Conservation (phyloP, 2,113 vertebrate species). For the Festucalex cinctus region DNA sequence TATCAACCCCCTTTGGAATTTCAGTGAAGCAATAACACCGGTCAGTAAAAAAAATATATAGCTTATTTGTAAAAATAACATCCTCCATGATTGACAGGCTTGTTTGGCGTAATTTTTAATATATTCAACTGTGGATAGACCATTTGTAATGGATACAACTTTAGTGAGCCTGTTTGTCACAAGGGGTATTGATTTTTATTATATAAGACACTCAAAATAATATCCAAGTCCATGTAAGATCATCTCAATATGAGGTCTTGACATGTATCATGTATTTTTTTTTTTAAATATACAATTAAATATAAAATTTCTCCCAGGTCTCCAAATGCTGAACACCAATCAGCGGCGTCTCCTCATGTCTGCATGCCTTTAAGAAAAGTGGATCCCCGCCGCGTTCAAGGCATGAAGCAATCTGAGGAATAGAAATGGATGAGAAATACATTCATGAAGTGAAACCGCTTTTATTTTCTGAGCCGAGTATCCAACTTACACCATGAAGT, state of each 20-base stretch:
- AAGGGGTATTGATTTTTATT: background rate
- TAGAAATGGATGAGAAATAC: background rate
- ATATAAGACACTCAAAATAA: background rate
- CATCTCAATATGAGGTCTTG: conserved; percentile 59
- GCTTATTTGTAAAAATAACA: too few relatives aligned
- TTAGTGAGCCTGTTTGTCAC: too few relatives aligned
- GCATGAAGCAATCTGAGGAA: conserved; percentile 85
- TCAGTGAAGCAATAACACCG: too few relatives aligned
- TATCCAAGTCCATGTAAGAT: background rate
- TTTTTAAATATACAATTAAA: background rate
- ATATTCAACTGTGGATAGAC: too few relatives aligned
- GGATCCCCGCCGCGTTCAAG: conserved; percentile 93
- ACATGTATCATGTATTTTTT: background rate
- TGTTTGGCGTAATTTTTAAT: too few relatives aligned
- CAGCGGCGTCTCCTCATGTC: background rate
- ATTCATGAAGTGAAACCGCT: background rate
- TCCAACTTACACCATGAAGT: conserved; percentile 88
- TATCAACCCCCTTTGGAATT: too few relatives aligned
- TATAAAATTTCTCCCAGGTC: background rate
- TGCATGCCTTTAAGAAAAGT: conserved; percentile 80
- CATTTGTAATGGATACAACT: too few relatives aligned
- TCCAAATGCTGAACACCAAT: background rate
- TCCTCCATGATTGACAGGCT: too few relatives aligned
- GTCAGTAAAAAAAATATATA: too few relatives aligned
- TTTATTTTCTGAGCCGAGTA: background rate